Evolutionary conservation across 2,888 invertebrate species (phyloP), one percentile per base, ranked within the genome.

Genomic region (Calliopum simillimum): DNA sequence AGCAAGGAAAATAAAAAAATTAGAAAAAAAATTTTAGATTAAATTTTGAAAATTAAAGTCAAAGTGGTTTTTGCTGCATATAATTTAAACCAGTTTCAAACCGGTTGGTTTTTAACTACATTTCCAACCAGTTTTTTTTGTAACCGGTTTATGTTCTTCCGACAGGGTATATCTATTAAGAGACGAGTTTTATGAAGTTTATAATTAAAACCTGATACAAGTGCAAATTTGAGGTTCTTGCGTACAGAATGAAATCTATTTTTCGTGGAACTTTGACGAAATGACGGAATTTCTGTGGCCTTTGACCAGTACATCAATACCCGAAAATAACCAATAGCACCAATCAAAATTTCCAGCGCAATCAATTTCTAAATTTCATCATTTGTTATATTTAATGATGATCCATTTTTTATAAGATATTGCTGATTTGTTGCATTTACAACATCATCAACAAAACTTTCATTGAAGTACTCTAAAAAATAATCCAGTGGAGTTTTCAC

Each of bases 171-270:
- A 59, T 68, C 59, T 59, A 59, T 59, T 59, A 68, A 19, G 41
- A 49, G 44, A 49, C 68, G 68, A 68, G 53, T 44, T 55, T 65
- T 65, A 53, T 43, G 23, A 53, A 53, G 65, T 65, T 65, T 65
- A 14, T 51, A 49, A 33, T 43, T 61, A 43, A 41, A 68, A 47
- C 55, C 44, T 47, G 46, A 46, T 19, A 33, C 46, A 21, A 66
- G 55, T 25, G n/a, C 6, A 13, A 66, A 66, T 33, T 56, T 66
- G 33, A 66, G 16, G 58, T 25, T 25, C 53, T 23, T 44, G 21
- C 67, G 58, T 56, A 67, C 62, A 53, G 55, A 61, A 25, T 51
- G 62, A 49, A 70, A 70, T 41, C 70, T 70, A 63, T 61, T 49
- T 70, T 64, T 65, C n/a, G n/a, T n/a, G n/a, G n/a, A n/a, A n/a